phyloP scores from a whole-genome alignment of 2,888 invertebrate genomes.

The Macrostomum cliftonense region DNA sequence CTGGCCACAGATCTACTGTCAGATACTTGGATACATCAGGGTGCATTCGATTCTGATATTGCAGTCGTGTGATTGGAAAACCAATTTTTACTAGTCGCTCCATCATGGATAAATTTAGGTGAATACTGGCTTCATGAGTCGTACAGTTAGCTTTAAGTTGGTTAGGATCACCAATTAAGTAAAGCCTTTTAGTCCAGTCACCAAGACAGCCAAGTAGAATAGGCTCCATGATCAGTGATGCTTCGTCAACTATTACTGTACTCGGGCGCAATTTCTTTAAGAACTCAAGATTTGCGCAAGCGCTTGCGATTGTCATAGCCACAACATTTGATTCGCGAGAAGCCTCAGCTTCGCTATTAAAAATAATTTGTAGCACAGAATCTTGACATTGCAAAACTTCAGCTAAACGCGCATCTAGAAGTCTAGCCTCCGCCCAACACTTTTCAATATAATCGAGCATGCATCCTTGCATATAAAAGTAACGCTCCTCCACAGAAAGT shows the following conservation, averaged over 20 bases:
- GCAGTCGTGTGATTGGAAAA: conserved; percentile 3
- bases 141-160: conserved; percentile 11
- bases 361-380: too few relatives aligned
- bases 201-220: conserved; percentile 11
- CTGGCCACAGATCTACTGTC: conserved; percentile 12
- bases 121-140: conserved; percentile 2
- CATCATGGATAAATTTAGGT: conserved; percentile 14
- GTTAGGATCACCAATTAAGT: conserved; percentile 14
- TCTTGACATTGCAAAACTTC: too few relatives aligned
- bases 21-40: conserved; percentile 11
- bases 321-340: not conserved
- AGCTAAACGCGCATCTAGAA: too few relatives aligned
- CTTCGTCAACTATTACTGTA: conserved; percentile 13
- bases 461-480: too few relatives aligned
- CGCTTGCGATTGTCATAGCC: conserved; percentile 14
- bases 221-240: conserved; percentile 13
- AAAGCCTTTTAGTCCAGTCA: conserved; percentile 9
- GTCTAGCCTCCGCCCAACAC: too few relatives aligned
- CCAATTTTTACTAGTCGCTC: conserved; percentile 13
- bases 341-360: too few relatives aligned
- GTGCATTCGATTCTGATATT: conserved; percentile 13
- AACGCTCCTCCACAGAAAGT: too few relatives aligned
- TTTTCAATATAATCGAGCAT: too few relatives aligned
- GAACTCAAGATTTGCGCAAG: conserved; percentile 9
- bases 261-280: conserved; percentile 8